Evolutionary conservation across 2,113 vertebrate genomes (phyloP).

Genomic region (Proteles cristata): DNA sequence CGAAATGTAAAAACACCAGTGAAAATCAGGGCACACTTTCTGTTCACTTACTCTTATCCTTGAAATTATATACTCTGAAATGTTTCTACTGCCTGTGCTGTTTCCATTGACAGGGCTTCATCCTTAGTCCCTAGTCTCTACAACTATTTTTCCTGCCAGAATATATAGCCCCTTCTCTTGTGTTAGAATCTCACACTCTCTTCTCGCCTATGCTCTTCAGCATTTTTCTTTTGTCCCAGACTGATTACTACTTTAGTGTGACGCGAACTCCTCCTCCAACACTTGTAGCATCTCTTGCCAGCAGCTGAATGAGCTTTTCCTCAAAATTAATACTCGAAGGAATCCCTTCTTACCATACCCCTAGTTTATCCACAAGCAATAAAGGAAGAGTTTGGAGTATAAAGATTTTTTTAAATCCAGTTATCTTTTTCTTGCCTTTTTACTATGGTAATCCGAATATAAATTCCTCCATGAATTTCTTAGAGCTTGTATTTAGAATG

Average conservation of each 20-base stretch:
- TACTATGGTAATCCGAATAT: constrained; percentile 5
- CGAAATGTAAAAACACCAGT: not conserved
- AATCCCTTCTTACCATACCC: not conserved
- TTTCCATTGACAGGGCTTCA: not conserved
- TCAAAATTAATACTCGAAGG: not conserved
- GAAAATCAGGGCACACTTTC: not conserved
- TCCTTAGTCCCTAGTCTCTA: not conserved
- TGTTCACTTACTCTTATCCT: not conserved
- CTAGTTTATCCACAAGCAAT: not conserved
- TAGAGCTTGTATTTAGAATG: constrained; percentile 44
- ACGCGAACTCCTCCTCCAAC: not conserved
- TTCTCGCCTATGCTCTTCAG: not conserved
- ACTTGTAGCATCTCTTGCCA: not conserved
- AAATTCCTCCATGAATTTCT: not conserved
- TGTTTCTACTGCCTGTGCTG: not conserved
- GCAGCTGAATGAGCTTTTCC: not conserved
- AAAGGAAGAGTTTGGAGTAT: not conserved
- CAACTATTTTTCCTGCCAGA: not conserved
- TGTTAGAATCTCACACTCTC: not conserved
- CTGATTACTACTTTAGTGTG: not conserved
- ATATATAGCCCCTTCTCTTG: not conserved
- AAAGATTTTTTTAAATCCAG: not conserved
- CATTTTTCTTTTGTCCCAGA: not conserved
- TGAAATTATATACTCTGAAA: not conserved
- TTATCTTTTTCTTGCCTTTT: constrained; percentile 36